A percentile compares a stretch with the other conserved stretches of the same genome.
Evolutionary conservation across 92 coral and sea anemone genomes (phyloP).

Genomic region (Epizoanthus ramosus): DNA sequence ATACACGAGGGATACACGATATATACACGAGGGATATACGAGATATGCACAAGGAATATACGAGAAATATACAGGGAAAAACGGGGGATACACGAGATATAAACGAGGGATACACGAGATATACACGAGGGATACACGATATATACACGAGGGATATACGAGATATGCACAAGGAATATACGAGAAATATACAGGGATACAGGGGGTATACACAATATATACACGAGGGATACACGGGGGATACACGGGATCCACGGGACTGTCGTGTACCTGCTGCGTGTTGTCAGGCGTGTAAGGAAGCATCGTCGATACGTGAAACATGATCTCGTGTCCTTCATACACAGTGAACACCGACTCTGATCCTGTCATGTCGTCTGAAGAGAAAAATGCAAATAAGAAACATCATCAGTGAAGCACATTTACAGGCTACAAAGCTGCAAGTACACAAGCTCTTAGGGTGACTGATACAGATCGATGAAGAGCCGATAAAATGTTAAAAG

Average conservation of each 20-base stretch:
- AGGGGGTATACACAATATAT: neutral
- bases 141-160: neutral
- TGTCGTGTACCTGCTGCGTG: slow-evolving; percentile 85
- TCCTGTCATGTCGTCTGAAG: slow-evolving; percentile 94
- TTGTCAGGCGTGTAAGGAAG: slow-evolving; percentile 93
- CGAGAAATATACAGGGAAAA: too few species aligned
- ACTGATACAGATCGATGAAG: too few species aligned
- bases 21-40: too few species aligned
- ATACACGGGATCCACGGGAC: neutral
- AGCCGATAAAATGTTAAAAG: too few species aligned
- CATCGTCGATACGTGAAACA: slow-evolving; percentile 96
- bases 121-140: neutral
- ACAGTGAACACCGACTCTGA: slow-evolving; percentile 87
- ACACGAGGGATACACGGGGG: neutral
- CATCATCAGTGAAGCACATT: too few species aligned
- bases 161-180: neutral
- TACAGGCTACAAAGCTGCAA: too few species aligned
- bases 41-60: neutral
- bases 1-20: too few species aligned
- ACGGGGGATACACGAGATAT: neutral
- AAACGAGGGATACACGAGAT: neutral
- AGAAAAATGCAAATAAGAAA: neutral
- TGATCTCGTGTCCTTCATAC: slow-evolving; percentile 96
- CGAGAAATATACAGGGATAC: too few species aligned
- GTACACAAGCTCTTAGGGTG: too few species aligned